Base-by-base conservation (phyloP, 2,113 vertebrate genomes). In the Atrichornis clamosus region DNA sequence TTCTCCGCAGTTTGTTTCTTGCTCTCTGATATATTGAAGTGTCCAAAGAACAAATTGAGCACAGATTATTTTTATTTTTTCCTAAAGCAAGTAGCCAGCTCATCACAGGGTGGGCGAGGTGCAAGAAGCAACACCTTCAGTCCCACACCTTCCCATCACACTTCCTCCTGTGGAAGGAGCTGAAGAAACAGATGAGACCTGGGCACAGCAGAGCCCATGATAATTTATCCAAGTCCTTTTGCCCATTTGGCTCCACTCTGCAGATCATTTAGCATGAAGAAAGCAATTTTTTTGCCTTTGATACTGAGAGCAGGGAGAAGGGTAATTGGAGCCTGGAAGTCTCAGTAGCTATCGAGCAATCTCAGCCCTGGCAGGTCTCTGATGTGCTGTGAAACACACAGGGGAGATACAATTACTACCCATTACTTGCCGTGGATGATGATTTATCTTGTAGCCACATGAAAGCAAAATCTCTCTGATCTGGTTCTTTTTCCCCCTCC, bases 311-410 rank as follows among this genome's bases (percentile, higher is more conserved):
- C 76, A 59, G 86, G 1, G 19, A 90, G 80, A 56, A 82, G 76
- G 64, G 86, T 90, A 93, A 96, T 92, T 95, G 93, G 80, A 89
- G 68, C 68, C 79, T 87, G 86, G 68, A 93, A 93, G 94, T 83
- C 8, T 4, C 27, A 6, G 94, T 3, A 78, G 68, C 86, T 89
- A 15, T 67, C 0, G 17, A 93, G 91, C 76, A 68, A 87, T 77
- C 64, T 81, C 83, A 89, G 76, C 64, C 83, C 73, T 93, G 3
- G 0, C 49, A 84, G 69, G 44, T 39, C 84, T 94, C 52, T 56
- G 46, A 93, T 52, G 58, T 23, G 55, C 80, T 78, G 33, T 23
- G 59, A 70, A 53, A 55, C 10, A 56, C 52, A 35, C 65, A 93
- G 60, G 37, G 68, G 60, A 87, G 55, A 82, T 76, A 64, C 55